Evolutionary conservation across 1,140 invertebrate genomes (phyloP).

Genomic region (Drosophila auraria): DNA sequence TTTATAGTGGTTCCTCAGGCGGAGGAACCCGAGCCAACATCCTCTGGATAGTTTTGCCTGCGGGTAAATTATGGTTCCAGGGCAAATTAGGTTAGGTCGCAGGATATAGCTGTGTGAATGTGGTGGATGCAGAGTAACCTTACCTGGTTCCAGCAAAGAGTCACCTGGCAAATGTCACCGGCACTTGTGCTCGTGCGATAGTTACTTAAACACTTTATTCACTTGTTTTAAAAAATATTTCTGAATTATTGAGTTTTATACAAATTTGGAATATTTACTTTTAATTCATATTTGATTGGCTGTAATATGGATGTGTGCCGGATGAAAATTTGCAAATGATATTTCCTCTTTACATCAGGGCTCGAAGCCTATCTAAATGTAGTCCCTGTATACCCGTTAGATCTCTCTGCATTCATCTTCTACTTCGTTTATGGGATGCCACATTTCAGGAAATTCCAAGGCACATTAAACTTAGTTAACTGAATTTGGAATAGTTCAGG

Average conservation of each 20-base stretch:
- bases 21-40: conserved; percentile 26
- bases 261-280: too few species aligned
- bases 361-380: neutral
- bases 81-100: conserved; percentile 59
- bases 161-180: neutral
- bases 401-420: neutral
- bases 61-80: conserved; percentile 49
- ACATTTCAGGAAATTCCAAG: neutral
- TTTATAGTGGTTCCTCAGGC: conserved; percentile 64
- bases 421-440: neutral
- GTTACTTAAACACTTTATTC: neutral
- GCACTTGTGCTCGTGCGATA: neutral
- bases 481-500: too few species aligned
- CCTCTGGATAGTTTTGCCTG: conserved; percentile 42
- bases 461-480: too few species aligned
- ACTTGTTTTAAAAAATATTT: neutral
- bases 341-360: too few species aligned
- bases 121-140: neutral
- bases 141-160: conserved; percentile 21
- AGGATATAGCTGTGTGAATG: conserved; percentile 7
- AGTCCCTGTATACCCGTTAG: neutral
- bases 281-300: too few species aligned
- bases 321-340: too few species aligned
- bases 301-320: too few species aligned
- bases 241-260: too few species aligned